Conservation (phyloP, 2,888 invertebrate genomes). For the Arge pagana region DNA sequence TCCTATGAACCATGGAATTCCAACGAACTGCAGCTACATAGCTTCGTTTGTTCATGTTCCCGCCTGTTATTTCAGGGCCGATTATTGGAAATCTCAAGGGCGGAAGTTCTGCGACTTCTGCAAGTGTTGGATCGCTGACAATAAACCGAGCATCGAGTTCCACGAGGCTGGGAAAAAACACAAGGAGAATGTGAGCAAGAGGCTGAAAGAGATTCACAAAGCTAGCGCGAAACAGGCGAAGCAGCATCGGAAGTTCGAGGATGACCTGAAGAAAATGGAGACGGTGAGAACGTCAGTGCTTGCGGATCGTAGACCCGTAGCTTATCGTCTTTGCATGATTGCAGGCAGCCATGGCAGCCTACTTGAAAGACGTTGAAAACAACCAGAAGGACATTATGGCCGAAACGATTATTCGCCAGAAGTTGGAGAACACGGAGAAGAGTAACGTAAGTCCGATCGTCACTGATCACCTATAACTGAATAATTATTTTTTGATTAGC, state of each 20-base stretch:
- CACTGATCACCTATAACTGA: neutral
- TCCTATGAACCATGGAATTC: too few species aligned
- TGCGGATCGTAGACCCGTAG: neutral
- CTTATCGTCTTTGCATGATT: neutral
- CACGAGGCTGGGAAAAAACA: slow-evolving; percentile 93
- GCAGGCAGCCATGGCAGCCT: slow-evolving; percentile 83
- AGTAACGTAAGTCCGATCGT: slow-evolving; percentile 24
- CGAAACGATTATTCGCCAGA: slow-evolving; percentile 58
- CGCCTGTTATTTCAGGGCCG: too few species aligned
- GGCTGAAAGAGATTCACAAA: slow-evolving; percentile 82
- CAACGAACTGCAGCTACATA: too few species aligned
- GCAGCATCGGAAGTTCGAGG: slow-evolving; percentile 76
- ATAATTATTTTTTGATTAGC: too few species aligned
- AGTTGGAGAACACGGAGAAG: slow-evolving; percentile 35
- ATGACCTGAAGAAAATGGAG: slow-evolving; percentile 87
- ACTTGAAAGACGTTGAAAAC: slow-evolving; percentile 79
- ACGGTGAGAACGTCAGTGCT: slow-evolving; percentile 61
- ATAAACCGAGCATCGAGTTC: slow-evolving; percentile 92
- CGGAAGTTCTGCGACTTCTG: slow-evolving; percentile 97
- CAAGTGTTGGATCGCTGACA: slow-evolving; percentile 98
- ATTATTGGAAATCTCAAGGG: slow-evolving; percentile 96
- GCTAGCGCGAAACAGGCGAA: slow-evolving; percentile 81
- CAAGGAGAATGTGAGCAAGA: slow-evolving; percentile 87
- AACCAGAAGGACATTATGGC: slow-evolving; percentile 53
- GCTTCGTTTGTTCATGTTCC: too few species aligned